phyloP scores from a whole-genome alignment of 2,888 invertebrate genomes.

The Micoletzkya japonica region DNA sequence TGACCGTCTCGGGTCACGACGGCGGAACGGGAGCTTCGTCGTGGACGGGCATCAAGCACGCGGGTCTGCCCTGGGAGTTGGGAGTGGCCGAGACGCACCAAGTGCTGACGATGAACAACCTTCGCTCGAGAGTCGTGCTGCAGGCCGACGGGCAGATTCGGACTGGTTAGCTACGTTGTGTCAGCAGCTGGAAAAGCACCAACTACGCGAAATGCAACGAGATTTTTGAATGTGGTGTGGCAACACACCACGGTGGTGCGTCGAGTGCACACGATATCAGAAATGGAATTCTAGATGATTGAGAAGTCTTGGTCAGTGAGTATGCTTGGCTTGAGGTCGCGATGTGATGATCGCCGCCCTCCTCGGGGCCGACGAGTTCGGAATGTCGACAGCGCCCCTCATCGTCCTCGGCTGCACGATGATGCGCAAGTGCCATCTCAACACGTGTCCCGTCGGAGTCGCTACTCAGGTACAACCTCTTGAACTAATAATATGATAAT shows the following conservation, averaged over 20 bases:
- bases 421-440: conserved; percentile 99
- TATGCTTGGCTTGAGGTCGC: conserved; percentile 71
- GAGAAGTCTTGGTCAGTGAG: neutral
- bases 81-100: conserved; percentile 98
- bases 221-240: neutral
- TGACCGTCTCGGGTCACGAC: conserved; percentile 97
- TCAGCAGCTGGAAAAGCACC: neutral
- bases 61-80: conserved; percentile 97
- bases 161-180: conserved; percentile 71
- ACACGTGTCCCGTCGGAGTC: conserved; percentile 98
- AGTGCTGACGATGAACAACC: conserved; percentile 67
- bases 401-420: conserved; percentile 98
- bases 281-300: neutral
- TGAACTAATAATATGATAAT: too few species aligned
- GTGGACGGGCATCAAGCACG: conserved; percentile 97
- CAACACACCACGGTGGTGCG: neutral
- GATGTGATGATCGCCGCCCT: conserved; percentile 94
- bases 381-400: conserved; percentile 95
- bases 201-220: neutral
- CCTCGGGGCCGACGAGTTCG: conserved; percentile 96
- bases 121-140: conserved; percentile 84
- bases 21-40: conserved; percentile 89
- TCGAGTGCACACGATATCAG: neutral
- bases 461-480: conserved; percentile 88
- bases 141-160: conserved; percentile 95